These are phyloP conservation scores for Prunella fulvescens DNA, from an alignment of 2,113 vertebrate genomes.

Conservation along the genomic window DNA sequence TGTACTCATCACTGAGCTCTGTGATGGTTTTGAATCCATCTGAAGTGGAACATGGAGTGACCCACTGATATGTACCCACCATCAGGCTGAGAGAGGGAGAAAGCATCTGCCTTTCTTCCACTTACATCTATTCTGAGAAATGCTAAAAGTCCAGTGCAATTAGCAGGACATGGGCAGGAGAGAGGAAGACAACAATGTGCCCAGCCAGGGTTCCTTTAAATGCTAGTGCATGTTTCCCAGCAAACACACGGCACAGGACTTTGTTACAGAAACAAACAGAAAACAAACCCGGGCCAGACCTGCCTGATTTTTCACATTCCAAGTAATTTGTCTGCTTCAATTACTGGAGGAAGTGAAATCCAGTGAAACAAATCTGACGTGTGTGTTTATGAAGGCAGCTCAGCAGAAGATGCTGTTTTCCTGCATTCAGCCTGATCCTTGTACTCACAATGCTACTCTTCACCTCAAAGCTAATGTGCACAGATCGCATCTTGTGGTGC, in stretches of 20 bases:
- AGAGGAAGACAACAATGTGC: neutral
- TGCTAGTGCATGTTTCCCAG: neutral
- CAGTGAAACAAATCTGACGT: neutral
- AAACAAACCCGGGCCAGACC: neutral
- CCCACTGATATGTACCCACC: neutral
- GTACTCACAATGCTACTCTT: neutral
- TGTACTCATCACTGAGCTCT: neutral
- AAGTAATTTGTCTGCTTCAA: slow-evolving; percentile 13
- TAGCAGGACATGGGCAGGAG: neutral
- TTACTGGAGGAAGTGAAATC: slow-evolving; percentile 16
- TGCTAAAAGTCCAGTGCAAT: neutral
- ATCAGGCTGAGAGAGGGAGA: neutral
- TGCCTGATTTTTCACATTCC: slow-evolving; percentile 43
- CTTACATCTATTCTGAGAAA: neutral
- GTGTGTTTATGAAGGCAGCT: neutral
- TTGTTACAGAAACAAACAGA: neutral
- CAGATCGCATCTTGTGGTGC: neutral
- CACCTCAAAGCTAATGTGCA: neutral
- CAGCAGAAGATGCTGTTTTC: neutral
- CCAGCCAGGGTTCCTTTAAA: neutral
- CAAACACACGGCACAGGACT: neutral
- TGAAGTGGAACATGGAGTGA: neutral
- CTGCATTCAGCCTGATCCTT: neutral
- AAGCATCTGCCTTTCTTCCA: neutral
- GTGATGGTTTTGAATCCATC: neutral